A percentile compares a stretch with the other conserved stretches of the same genome.
phyloP scores from a whole-genome alignment of 2,888 invertebrate genomes.

The Noctua fimbriata region DNA sequence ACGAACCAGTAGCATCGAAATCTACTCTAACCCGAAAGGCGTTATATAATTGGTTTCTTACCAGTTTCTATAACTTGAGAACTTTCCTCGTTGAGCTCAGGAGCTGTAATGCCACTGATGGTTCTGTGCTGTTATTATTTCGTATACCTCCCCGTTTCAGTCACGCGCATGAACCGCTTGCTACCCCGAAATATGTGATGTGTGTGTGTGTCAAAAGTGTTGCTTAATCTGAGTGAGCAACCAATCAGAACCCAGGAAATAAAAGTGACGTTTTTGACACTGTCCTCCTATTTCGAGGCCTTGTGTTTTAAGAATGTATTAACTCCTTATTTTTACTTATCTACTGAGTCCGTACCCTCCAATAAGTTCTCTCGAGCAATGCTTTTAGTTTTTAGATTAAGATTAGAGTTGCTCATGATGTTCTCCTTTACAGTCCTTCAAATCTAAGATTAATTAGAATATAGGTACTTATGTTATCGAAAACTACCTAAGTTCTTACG shows the following conservation, averaged over 20 bases:
- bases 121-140: background rate
- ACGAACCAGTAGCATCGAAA: no score
- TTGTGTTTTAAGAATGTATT: no score
- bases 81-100: slow-evolving; percentile 10
- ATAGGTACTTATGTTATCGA: background rate
- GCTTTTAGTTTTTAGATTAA: background rate
- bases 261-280: background rate
- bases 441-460: background rate
- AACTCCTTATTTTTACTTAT: no score
- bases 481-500: background rate
- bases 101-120: background rate
- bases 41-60: no score
- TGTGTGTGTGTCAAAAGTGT: no score
- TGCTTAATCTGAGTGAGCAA: background rate
- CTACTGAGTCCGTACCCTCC: background rate
- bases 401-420: background rate
- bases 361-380: background rate
- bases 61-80: background rate
- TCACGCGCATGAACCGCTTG: slow-evolving; percentile 19
- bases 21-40: no score
- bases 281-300: background rate
- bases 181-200: no score
- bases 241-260: no score
- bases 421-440: background rate
- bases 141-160: background rate